Evolutionary conservation across 2,888 invertebrate species (phyloP), one percentile per base, ranked within the genome.

Genomic region (Pyrrhia umbra): DNA sequence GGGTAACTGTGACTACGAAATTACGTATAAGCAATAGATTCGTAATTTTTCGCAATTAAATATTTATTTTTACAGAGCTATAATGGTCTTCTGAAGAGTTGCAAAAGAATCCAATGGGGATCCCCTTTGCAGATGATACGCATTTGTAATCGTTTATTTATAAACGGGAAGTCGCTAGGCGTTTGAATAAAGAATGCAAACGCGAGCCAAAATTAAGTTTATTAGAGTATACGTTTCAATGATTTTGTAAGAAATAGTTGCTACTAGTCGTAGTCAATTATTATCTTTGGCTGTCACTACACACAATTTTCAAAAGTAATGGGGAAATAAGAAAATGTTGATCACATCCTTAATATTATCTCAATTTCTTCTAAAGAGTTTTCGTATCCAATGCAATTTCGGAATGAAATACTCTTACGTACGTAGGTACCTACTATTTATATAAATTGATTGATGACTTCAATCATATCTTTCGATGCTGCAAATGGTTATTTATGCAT

Each of bases 191-290:
- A 54, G 37, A 37, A 37, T 30, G 1, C 5, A 21, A 43, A 16
- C 43, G 37, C 18, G 37, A 70, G 30, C 30, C 30, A 30, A 30
- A 30, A 62, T 13, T 30, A 8, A 57, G 57, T 69, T 69, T 37
- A 60, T 59, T 46, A n/a, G 6, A 4, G 6, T n/a, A 46, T 15
- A 27, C 1, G 13, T 40, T 34, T 15, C 6, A 34, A 18, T 27
- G 1, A 58, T 46, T 27, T 57, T 34, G 34, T 56, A 16, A 27
- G 34, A 4, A 59, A 23, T 37, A 5, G 25, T 68, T 47, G 46
- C 30, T 21, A n/a, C n/a, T n/a, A n/a, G n/a, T n/a, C n/a, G n/a
- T n/a, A 23, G 9, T 23, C 21, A 21, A 21, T 27, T 25, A 25
- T 47, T 51, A 47, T 60, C 21, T 46, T 34, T 5, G 39, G 51